A percentile compares a stretch with the other conserved stretches of the same genome.
These are phyloP conservation scores for Python bivittatus DNA, from an alignment of 2,113 vertebrate genomes.

Conservation along the genomic window DNA sequence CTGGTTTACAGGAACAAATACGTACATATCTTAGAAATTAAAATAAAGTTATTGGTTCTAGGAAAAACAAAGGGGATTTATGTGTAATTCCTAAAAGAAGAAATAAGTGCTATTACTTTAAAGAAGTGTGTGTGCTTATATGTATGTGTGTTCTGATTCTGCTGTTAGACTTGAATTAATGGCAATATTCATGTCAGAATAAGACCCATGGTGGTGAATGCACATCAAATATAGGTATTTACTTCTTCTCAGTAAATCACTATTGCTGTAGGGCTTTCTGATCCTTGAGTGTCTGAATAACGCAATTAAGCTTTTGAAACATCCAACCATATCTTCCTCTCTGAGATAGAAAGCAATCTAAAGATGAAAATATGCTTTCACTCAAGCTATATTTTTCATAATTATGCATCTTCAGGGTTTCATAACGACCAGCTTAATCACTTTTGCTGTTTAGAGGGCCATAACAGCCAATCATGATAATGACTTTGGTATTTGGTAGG, in stretches of 20 bases:
- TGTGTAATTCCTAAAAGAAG: background rate
- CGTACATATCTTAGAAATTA: background rate
- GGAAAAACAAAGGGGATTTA: background rate
- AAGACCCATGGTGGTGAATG: background rate
- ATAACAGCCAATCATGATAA: conserved; percentile 82
- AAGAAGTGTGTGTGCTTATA: background rate
- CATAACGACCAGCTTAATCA: conserved; percentile 82
- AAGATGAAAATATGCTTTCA: conserved; percentile 70
- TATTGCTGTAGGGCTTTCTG: background rate
- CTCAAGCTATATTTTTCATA: conserved; percentile 78
- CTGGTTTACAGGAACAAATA: background rate
- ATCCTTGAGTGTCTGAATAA: conserved; percentile 8
- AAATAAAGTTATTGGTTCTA: background rate
- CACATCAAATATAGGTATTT: background rate
- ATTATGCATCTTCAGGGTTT: conserved; percentile 79
- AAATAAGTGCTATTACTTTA: background rate
- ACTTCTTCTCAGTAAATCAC: background rate
- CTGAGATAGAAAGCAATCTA: conserved; percentile 70
- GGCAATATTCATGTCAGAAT: background rate
- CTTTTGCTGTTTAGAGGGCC: conserved; percentile 76
- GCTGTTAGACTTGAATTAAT: background rate
- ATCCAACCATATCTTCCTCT: conserved; percentile 64
- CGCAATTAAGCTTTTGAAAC: conserved; percentile 61
- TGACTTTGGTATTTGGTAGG: conserved; percentile 81
- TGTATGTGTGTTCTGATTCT: background rate